These are phyloP conservation scores for Hesperia comma DNA, from an alignment of 2,888 invertebrate species.

Conservation along the genomic window DNA sequence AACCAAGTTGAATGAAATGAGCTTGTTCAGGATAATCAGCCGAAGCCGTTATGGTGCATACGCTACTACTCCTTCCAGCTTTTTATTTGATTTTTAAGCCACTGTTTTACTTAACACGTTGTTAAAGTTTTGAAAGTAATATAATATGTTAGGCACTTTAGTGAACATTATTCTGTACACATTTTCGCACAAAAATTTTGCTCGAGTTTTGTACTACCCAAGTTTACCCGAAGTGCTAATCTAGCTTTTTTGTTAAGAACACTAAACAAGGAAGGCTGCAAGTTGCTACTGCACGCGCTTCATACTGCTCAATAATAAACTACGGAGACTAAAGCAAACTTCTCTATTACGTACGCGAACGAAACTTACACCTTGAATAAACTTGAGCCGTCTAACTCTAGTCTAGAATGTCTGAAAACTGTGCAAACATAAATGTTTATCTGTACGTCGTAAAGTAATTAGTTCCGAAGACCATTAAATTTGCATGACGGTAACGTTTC, in stretches of 20 bases:
- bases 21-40: too few species aligned
- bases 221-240: constrained; percentile 26
- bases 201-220: constrained; percentile 32
- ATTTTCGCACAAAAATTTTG: constrained; percentile 23
- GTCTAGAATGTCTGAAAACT: constrained; percentile 67
- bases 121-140: constrained; percentile 24
- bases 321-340: constrained; percentile 63
- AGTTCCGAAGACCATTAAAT: constrained; percentile 54
- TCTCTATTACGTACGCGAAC: constrained; percentile 61
- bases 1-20: too few species aligned
- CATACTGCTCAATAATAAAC: constrained; percentile 57
- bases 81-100: constrained; percentile 5
- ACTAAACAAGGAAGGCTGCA: constrained; percentile 31
- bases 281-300: constrained; percentile 39
- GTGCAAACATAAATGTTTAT: constrained; percentile 67
- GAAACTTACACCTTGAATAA: constrained; percentile 69
- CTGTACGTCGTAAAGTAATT: constrained; percentile 67
- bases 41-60: too few species aligned
- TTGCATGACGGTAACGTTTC: constrained; percentile 69
- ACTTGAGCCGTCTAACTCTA: constrained; percentile 55
- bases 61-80: neutral
- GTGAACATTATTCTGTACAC: constrained; percentile 7
- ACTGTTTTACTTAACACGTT: constrained; percentile 6
- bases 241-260: constrained; percentile 32
- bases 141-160: constrained; percentile 4